Evolutionary conservation across 2,797 vertebrate species (phyloP).

Genomic region (Coluber constrictor): DNA sequence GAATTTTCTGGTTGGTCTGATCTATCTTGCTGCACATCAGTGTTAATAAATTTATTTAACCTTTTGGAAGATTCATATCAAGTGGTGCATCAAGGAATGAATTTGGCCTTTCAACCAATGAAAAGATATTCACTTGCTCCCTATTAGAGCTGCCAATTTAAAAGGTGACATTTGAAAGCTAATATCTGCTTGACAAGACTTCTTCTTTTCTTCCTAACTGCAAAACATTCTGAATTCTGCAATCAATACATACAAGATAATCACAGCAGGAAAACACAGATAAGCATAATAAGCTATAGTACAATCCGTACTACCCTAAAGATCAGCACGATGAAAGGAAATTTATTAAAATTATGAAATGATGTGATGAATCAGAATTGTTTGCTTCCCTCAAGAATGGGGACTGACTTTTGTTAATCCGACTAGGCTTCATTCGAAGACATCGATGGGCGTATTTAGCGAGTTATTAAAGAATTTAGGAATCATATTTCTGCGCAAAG

Average conservation of each 20-base stretch:
- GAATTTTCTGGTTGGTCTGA: slow-evolving; percentile 12
- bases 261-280: background rate
- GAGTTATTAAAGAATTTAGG: background rate
- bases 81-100: slow-evolving; percentile 8
- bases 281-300: background rate
- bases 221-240: background rate
- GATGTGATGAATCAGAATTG: too few species aligned
- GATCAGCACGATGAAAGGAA: background rate
- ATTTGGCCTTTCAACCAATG: slow-evolving; percentile 23
- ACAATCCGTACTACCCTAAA: background rate
- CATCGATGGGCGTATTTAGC: background rate
- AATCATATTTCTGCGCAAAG: background rate
- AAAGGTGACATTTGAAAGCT: slow-evolving; percentile 21
- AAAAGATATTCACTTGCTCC: background rate
- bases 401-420: background rate
- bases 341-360: background rate
- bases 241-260: background rate
- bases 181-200: background rate
- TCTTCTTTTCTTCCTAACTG: background rate
- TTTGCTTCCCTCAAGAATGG: background rate
- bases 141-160: slow-evolving; percentile 4
- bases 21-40: slow-evolving; percentile 17
- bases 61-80: slow-evolving; percentile 33
- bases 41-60: slow-evolving; percentile 37
- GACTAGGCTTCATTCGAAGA: background rate